These are phyloP conservation scores for Eupithecia abbreviata DNA, from an alignment of 2,888 invertebrate genomes.

Conservation along the genomic window DNA sequence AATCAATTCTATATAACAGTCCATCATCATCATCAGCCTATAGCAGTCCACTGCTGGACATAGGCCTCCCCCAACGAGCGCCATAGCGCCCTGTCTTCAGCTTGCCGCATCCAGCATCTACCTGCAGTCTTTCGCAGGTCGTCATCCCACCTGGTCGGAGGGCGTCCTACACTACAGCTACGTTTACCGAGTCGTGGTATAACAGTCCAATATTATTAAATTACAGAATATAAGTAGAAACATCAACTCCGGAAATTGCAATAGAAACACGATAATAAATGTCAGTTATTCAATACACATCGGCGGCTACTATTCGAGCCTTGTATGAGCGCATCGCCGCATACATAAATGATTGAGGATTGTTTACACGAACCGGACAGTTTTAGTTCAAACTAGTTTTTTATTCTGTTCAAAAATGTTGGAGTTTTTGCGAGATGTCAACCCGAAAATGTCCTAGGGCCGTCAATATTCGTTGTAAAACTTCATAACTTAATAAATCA, in stretches of 20 bases:
- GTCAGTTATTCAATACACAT: slow-evolving; percentile 28
- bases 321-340: slow-evolving; percentile 28
- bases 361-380: slow-evolving; percentile 21
- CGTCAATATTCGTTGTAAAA: too few relatives aligned
- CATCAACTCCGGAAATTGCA: slow-evolving; percentile 24
- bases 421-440: background rate
- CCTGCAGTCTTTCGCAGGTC: too few relatives aligned
- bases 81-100: too few relatives aligned
- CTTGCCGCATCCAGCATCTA: too few relatives aligned
- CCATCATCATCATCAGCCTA: too few relatives aligned
- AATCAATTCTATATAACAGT: too few relatives aligned
- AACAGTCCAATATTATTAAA: background rate
- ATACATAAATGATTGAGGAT: slow-evolving; percentile 27
- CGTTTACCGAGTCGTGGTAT: too few relatives aligned
- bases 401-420: background rate
- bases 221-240: background rate
- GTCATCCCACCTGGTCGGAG: too few relatives aligned
- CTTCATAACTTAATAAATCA: background rate
- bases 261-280: slow-evolving; percentile 17
- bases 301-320: slow-evolving; percentile 18
- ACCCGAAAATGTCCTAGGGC: background rate
- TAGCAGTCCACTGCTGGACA: too few relatives aligned
- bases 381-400: background rate
- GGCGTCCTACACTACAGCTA: too few relatives aligned
- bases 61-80: too few relatives aligned